Evolutionary conservation across 2,797 vertebrate genomes (phyloP), one percentile per base, ranked within the genome.

Genomic region (Gymnodraco acuticeps): DNA sequence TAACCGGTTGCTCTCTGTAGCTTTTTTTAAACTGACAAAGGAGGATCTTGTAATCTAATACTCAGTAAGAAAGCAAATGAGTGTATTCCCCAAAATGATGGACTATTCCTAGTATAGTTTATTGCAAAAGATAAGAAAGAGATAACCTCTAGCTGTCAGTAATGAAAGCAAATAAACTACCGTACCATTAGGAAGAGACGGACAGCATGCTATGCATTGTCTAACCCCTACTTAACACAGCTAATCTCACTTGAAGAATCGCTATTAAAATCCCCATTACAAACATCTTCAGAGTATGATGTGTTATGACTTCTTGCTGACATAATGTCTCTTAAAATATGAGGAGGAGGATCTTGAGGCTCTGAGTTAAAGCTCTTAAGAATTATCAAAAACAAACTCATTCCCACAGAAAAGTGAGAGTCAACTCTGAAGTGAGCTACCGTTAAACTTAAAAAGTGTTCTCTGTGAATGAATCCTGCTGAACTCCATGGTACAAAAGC

Each of bases 271-370:
- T 53, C 7, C 56, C 20, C 56, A 59, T 46, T 50, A 64, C 15
- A 69, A 71, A 47, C 48, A 80, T 55, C 68, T 42, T 56, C 5
- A 7, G 14, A 62, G 10, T 38, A 55, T 71, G 17, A 71, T 76
- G 15, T 56, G 53, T 64, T 73, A 43, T 59, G 61, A 50, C 15
- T 51, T 45, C 13, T 51, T 45, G 16, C 64, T 80, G 79, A 73
- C 70, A 72, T 55, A 42, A 19, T 70, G 75, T 84, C 69, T 86
- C 47, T 54, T 62, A 23, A 78, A 66, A 60, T 1, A 31, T 17
- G 14, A 48, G 19, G 38, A 58, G 19, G 31, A 62, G 8, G 61
- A 42, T 38, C 47, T 9, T 31, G 47, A 64, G 50, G 38, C 15
- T 59, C 3, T 16, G 17, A 38, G 12, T 60, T 65, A 15, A 66